phyloP scores from a whole-genome alignment of 2,113 vertebrate genomes.

The Columba livia region DNA sequence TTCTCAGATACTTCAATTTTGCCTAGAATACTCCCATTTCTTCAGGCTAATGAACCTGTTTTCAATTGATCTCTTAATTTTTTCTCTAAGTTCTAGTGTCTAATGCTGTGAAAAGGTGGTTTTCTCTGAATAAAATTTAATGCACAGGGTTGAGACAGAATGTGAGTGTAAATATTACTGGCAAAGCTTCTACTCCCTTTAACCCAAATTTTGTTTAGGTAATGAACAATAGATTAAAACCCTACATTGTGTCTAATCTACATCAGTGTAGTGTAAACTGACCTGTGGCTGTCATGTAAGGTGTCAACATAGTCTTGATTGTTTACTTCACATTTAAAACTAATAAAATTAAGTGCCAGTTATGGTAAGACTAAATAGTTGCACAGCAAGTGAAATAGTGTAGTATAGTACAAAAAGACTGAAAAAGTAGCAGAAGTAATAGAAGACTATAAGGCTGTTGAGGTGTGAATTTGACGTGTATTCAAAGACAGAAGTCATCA shows the following conservation, averaged over 20 bases:
- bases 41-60: not conserved
- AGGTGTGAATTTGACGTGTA: not conserved
- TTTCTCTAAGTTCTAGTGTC: not conserved
- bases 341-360: not conserved
- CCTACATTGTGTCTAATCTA: not conserved
- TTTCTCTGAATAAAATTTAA: not conserved
- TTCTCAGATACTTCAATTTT: not conserved
- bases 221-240: not conserved
- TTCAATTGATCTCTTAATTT: not conserved
- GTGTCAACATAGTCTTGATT: not conserved
- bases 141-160: not conserved
- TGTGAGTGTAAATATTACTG: not conserved
- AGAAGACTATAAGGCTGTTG: not conserved
- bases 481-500: not conserved
- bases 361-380: not conserved
- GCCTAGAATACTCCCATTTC: not conserved
- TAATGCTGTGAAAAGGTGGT: not conserved
- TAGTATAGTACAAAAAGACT: not conserved
- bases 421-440: not conserved
- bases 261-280: not conserved
- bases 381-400: not conserved
- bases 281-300: not conserved
- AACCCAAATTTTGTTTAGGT: not conserved
- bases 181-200: not conserved
- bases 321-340: not conserved